Base-by-base conservation (phyloP, 2,113 vertebrate genomes). In the Pristiophorus japonicus region DNA sequence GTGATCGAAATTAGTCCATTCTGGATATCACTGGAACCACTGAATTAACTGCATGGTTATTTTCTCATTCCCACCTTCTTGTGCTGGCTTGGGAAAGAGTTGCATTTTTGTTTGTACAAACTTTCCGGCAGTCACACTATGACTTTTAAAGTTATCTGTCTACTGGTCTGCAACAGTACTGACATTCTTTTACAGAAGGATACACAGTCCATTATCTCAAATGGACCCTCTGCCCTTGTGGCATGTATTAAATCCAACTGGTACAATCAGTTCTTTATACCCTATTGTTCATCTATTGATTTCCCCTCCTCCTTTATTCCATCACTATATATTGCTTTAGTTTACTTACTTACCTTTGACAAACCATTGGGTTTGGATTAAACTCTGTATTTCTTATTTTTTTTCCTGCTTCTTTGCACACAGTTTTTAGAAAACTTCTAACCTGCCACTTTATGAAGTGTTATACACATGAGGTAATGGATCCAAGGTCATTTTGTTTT, bases 181-280 rank as follows among this genome's bases (percentile, higher is more conserved):
- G 6, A 47, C 47, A 22, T 67, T 94, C 10, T 27, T 94, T 65
- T 93, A 38, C 51, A 34, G 87, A 90, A 14, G 51, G 51, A 16
- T 66, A 27, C 30, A 27, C 63, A 94, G 91, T 65, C 91, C 38
- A 42, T 94, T 94, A 94, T 94, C 63, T 66, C 20, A 94, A 66
- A 67, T 94, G 59, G 42, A 42, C 91, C 91, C 45, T 94, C 45
- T 94, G 91, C 7, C 38, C 91, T 16, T 66, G n/a, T 42, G 63
- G 42, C 62, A 67, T 94, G 38, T 94, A 45, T 67, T 94, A 94
- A 94, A 94, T 94, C 63, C 20, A 67, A 66, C 63, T 66, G 91
- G 63, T 27, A 67, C 38, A 94, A 94, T 94, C 65, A 70, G 27
- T 70, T 70, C 66, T 94, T 67, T 70, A 63, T 67, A 94, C 92